Conservation (phyloP, 2,113 vertebrate genomes). For the Rhizomys pruinosus region DNA sequence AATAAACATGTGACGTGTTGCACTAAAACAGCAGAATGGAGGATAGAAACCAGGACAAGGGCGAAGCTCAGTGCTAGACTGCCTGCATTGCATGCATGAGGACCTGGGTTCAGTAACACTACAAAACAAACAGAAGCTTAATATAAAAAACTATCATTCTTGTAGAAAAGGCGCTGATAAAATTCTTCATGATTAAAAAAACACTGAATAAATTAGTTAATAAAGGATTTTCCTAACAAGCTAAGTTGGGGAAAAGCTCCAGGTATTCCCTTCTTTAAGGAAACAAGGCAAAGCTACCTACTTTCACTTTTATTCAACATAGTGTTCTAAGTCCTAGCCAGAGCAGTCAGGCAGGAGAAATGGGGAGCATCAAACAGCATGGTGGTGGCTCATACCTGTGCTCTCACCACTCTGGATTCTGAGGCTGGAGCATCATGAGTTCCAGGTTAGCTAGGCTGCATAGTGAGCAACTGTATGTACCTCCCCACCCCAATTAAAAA, state of each 20-base stretch:
- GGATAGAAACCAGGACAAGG: not conserved
- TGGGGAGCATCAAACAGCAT: not conserved
- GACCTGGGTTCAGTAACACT: no score
- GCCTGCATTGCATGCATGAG: no score
- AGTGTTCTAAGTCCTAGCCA: not conserved
- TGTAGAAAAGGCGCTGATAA: no score
- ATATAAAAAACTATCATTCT: no score
- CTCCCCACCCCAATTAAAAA: no score
- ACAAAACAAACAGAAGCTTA: no score
- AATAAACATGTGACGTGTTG: not conserved
- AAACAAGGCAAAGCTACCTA: not conserved
- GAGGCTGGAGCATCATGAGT: not conserved
- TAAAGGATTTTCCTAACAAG: no score
- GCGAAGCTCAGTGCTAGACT: no score
- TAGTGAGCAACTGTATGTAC: not conserved
- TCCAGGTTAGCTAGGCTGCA: not conserved
- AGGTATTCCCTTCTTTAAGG: not conserved
- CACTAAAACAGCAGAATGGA: not conserved
- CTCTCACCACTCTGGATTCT: no score
- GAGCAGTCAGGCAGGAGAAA: not conserved
- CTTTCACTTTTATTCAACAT: not conserved
- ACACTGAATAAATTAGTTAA: no score
- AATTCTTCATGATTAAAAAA: no score
- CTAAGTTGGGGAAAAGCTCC: not conserved
- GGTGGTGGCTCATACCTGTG: not conserved